A percentile compares a stretch with the other conserved stretches of the same genome.
Conservation (phyloP, 2,888 invertebrate genomes). For the Stegophylla sp. region DNA sequence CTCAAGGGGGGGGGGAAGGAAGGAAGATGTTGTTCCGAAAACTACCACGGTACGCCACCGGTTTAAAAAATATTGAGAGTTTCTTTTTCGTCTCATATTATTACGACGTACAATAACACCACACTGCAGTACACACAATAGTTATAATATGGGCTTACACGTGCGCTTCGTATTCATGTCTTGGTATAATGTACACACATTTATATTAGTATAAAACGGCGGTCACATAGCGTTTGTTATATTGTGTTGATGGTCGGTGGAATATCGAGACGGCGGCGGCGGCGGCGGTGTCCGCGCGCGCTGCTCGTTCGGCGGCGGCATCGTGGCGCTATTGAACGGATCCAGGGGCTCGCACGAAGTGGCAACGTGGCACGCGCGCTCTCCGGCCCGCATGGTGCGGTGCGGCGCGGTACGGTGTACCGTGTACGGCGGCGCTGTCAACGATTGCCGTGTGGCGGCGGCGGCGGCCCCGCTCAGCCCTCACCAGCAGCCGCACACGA, state of each 20-base stretch:
- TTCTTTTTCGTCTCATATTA: no score
- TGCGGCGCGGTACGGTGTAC: no score
- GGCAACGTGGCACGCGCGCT: slow-evolving; percentile 61
- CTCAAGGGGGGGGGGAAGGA: no score
- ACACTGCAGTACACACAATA: no score
- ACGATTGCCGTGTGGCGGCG: not conserved
- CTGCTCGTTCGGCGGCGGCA: slow-evolving; percentile 59
- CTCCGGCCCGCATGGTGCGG: slow-evolving; percentile 63
- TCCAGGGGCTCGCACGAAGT: slow-evolving; percentile 64
- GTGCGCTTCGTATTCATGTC: not conserved
- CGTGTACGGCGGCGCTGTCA: not conserved
- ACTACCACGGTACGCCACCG: no score
- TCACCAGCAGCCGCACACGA: not conserved
- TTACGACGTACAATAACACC: no score
- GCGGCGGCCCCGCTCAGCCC: slow-evolving; percentile 1
- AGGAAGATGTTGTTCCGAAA: no score
- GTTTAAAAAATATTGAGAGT: no score
- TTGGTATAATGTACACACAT: not conserved
- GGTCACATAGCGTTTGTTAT: slow-evolving; percentile 50
- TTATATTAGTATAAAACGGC: slow-evolving; percentile 1
- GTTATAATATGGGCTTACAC: not conserved
- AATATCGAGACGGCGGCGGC: slow-evolving; percentile 9
- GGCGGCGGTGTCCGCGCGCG: slow-evolving; percentile 50
- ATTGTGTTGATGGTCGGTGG: slow-evolving; percentile 23
- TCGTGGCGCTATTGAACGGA: slow-evolving; percentile 62